Percentiles rank a stretch among this genome's conserved stretches.
Conservation (phyloP, 2,888 invertebrate genomes). For the Nematopogon swammerdamellus region DNA sequence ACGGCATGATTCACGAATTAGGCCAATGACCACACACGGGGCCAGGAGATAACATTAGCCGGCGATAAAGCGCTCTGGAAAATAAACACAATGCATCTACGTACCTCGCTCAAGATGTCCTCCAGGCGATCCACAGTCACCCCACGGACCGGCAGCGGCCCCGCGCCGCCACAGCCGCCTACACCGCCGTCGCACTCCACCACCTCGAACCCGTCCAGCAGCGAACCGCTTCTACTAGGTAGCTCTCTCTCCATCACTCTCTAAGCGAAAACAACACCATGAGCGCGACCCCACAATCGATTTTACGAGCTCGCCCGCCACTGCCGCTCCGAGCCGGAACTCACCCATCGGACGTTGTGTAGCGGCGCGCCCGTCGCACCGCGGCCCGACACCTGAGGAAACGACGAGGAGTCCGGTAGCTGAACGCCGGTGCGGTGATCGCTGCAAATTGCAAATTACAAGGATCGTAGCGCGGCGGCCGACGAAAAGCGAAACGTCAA, state of each 20-base stretch:
- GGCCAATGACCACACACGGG: too few relatives aligned
- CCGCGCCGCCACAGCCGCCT: slow-evolving; percentile 32
- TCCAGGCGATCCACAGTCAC: slow-evolving; percentile 41
- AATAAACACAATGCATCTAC: too few relatives aligned
- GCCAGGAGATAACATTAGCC: too few relatives aligned
- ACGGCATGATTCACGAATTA: too few relatives aligned
- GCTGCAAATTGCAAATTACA: too few relatives aligned
- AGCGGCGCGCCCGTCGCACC: not conserved
- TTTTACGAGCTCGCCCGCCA: not conserved
- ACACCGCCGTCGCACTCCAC: slow-evolving; percentile 33
- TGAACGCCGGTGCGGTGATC: too few relatives aligned
- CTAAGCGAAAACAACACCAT: slow-evolving; percentile 32
- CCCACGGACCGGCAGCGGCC: slow-evolving; percentile 37
- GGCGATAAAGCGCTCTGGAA: too few relatives aligned
- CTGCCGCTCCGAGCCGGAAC: not conserved
- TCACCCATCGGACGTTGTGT: not conserved
- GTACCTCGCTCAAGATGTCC: slow-evolving; percentile 54
- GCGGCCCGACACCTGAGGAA: too few relatives aligned
- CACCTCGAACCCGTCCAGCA: slow-evolving; percentile 31
- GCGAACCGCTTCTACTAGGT: slow-evolving; percentile 30
- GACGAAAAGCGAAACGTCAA: too few relatives aligned
- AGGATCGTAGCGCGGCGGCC: too few relatives aligned
- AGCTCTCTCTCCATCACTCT: slow-evolving; percentile 52
- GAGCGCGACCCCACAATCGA: not conserved
- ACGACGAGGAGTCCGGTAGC: too few relatives aligned